These are phyloP conservation scores for Pao palembangensis DNA, from an alignment of 2,113 vertebrate species.

Conservation along the genomic window DNA sequence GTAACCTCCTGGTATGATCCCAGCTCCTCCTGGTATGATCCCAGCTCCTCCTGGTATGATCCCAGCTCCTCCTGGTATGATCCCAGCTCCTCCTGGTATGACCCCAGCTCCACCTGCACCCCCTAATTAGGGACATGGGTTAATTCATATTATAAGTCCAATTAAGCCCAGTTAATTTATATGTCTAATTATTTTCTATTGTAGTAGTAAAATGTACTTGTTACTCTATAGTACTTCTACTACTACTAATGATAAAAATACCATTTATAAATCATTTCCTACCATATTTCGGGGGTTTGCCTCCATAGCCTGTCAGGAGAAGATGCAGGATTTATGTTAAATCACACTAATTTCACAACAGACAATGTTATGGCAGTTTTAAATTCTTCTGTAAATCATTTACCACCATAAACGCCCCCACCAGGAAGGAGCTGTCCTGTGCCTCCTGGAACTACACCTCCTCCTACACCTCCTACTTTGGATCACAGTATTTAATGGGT, in stretches of 20 bases:
- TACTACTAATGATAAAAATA: background rate
- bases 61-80: background rate
- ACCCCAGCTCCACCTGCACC: background rate
- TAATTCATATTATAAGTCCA: background rate
- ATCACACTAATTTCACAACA: background rate
- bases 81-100: background rate
- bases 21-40: too few species aligned
- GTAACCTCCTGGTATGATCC: slow-evolving; percentile 16
- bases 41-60: too few species aligned
- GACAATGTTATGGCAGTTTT: too few species aligned
- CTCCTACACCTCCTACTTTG: slow-evolving; percentile 30
- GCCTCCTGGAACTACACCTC: slow-evolving; percentile 40
- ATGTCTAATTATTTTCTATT: background rate
- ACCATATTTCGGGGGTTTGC: slow-evolving; percentile 56
- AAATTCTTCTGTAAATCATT: background rate
- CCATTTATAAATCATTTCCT: background rate
- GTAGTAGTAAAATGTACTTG: too few species aligned
- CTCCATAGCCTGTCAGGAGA: slow-evolving; percentile 41
- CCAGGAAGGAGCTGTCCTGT: slow-evolving; percentile 38
- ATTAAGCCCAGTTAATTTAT: background rate
- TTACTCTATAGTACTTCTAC: too few species aligned
- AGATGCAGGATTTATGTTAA: background rate
- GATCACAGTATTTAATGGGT: too few species aligned
- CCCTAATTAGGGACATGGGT: background rate
- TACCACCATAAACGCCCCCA: slow-evolving; percentile 39